Evolutionary conservation across 2,888 invertebrate genomes (phyloP), one percentile per base, ranked within the genome.

Genomic region (Cataglyphis altisquamis): DNA sequence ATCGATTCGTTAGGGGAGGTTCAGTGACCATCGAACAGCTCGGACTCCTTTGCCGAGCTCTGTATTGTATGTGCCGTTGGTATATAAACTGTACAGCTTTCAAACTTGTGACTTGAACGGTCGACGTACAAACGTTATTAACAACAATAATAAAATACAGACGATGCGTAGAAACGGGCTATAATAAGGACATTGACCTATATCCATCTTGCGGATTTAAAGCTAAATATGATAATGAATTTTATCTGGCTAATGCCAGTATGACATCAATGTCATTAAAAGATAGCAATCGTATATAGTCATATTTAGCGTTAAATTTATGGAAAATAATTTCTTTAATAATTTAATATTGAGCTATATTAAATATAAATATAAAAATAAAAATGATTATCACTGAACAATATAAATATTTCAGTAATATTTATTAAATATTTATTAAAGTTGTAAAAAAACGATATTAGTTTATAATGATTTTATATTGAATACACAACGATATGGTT

Each of bases 1-100:
- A 90, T 90, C 86, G 90, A 90, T 90, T 90, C 83, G 86, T 84
- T 74, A 80, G 77, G 85, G 84, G 82, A 86, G 86, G 90, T 90
- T 90, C 90, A 87, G 84, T 90, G 90, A 88, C 89, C 90, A 90
- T 88, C 81, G 68, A 78, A 68, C 82, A 62, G 63, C 82, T 64
- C 81, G 78, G 41, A 60, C 78, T 72, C 21, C 57, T 78, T 67
- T 12, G 29, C 21, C 73, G 60, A 25, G 73, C 74, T 36, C 36
- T 48, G 57, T 32, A 78, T 78, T 78, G 78, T 78, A 3, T 52
- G 29, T 32, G 32, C 21, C 45, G 45, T 72, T 73, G 73, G 21
- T 60, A 67, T 10, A 64, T 41, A 25, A 68, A 6, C 25, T 21
- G 48, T 45, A 60, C 60, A 70, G 45, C 45, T 52, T 21, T n/a